Base-by-base conservation (phyloP, 2,113 vertebrate genomes). In the Pseudorasbora parva region DNA sequence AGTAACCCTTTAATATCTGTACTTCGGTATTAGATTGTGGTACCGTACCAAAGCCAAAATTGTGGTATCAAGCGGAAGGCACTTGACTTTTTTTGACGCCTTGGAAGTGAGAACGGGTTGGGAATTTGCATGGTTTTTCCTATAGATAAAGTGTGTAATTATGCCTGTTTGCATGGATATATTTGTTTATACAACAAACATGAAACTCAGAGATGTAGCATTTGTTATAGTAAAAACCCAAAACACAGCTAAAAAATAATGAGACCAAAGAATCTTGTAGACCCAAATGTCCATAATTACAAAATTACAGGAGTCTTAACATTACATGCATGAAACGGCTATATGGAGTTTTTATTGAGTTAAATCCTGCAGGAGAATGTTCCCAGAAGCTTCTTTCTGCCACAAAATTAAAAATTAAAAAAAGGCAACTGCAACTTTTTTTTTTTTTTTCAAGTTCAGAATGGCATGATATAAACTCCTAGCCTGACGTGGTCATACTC, bases 381-480 rank as follows among this genome's bases (percentile, higher is more conserved):
- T 94, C 95, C 96, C 85, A 91, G 33, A 37, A 6, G 33, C 33
- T 37, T 37, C 5, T 37, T 37, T 37, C 33, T 6, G 5, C 5
- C 33, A 6, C 33, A 37, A 5, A 37, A 37, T 37, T 5, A 37
- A 37, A 37, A 37, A 37, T 37, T 37, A 37, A 5, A 37, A 5
- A 37, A 37, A 5, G 33, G 5, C 33, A 37, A 37, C 33, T 6
- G 33, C 33, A 5, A 37, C 33, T 37, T 37, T 37, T 33, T 33
- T 33, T 33, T 33, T 33, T 33, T 33, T 4, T 33, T 4, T 2
- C 33, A 33, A 33, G 33, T 33, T 33, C 33, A 33, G 33, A 33
- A 33, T 33, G 3, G 33, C 33, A 33, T 33, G 33, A 33, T 33
- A 33, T 33, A 4, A 33, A 33, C 33, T 33, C 33, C n/a, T n/a